Percentiles rank a stretch among this genome's conserved stretches.
phyloP scores from a whole-genome alignment of 2,113 vertebrate genomes.

The cattle (Bos taurus) region ARS-UCD2.0 NC_037344.1:67385001-67385500 shows the following conservation, averaged over 20 bases:
- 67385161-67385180: neutral
- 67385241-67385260: neutral
- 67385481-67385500: neutral
- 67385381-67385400: neutral
- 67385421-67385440: neutral
- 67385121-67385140: neutral
- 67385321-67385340: neutral
- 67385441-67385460: neutral
- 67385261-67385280: neutral
- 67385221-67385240: neutral
- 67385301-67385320: neutral
- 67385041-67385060: neutral
- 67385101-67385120: neutral
- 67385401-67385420: neutral
- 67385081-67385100: neutral
- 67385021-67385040: neutral
- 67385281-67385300: neutral
- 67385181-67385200: neutral
- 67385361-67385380: neutral
- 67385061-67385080: neutral
- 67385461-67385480: neutral
- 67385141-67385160: neutral
- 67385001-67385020: neutral
- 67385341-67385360: neutral
- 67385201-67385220: neutral